Evolutionary conservation across 2,797 vertebrate genomes (phyloP).

Genomic region (Propithecus perrieri): DNA sequence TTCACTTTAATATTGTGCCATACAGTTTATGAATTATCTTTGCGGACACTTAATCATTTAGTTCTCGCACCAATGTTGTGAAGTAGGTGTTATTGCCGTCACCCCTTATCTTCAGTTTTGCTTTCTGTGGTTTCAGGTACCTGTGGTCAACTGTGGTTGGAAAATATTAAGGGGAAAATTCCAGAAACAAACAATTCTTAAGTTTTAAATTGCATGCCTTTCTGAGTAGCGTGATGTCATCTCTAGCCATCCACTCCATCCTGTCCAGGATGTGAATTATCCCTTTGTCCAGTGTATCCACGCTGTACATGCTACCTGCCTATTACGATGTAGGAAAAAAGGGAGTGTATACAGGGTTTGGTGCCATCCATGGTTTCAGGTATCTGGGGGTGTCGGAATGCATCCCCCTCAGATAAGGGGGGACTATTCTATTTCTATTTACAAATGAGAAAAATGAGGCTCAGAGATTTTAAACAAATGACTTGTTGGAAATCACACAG

Average conservation of each 20-base stretch:
- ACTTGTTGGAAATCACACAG: not conserved
- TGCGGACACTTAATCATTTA: slow-evolving; percentile 22
- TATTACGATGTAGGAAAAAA: not conserved
- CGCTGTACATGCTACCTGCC: not conserved
- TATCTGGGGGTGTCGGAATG: not conserved
- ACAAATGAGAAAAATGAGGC: not conserved
- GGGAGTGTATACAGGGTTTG: not conserved
- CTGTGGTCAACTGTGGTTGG: not conserved
- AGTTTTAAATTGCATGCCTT: not conserved
- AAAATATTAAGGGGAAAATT: not conserved
- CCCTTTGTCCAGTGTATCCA: not conserved
- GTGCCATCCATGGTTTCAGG: not conserved
- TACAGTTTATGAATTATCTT: not conserved
- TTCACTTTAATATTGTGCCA: not conserved
- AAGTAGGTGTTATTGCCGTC: not conserved
- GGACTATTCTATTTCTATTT: not conserved
- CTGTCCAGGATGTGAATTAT: not conserved
- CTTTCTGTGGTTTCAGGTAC: not conserved
- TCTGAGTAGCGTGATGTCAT: not conserved
- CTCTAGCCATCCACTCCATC: not conserved
- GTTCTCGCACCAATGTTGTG: not conserved
- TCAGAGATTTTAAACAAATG: not conserved
- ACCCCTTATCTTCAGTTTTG: not conserved
- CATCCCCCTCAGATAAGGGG: not conserved
- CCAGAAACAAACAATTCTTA: not conserved